Percentiles rank a stretch among this genome's conserved stretches.
Conservation (phyloP, 2,113 vertebrate species). For the Anoura caudifer region DNA sequence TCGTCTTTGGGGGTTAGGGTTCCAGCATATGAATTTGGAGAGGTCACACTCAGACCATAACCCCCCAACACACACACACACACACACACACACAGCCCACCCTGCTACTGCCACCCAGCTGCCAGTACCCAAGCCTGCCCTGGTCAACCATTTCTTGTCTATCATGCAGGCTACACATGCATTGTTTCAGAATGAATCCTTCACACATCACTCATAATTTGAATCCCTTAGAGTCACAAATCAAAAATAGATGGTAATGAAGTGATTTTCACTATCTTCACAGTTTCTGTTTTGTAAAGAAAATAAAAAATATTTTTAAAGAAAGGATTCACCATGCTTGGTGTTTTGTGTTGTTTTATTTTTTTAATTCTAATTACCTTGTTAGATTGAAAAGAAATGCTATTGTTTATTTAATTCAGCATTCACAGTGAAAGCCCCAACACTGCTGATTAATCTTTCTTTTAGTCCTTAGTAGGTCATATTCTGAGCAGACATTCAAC, state of each 20-base stretch:
- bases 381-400: neutral
- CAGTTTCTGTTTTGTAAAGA: neutral
- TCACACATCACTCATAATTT: neutral
- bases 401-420: neutral
- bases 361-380: constrained; percentile 13
- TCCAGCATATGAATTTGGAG: neutral
- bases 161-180: neutral
- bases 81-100: neutral
- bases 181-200: neutral
- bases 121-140: neutral
- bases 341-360: too few species aligned
- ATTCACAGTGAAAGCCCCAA: neutral
- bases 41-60: neutral
- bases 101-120: neutral
- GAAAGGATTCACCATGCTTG: neutral
- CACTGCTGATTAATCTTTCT: neutral
- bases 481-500: constrained; percentile 80
- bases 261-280: neutral
- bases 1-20: neutral
- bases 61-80: too few species aligned
- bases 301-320: neutral
- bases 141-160: neutral
- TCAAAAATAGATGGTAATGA: neutral
- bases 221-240: neutral
- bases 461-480: constrained; percentile 81